Evolutionary conservation across 2,797 vertebrate species (phyloP).

Genomic region (Lacerta viridis): DNA sequence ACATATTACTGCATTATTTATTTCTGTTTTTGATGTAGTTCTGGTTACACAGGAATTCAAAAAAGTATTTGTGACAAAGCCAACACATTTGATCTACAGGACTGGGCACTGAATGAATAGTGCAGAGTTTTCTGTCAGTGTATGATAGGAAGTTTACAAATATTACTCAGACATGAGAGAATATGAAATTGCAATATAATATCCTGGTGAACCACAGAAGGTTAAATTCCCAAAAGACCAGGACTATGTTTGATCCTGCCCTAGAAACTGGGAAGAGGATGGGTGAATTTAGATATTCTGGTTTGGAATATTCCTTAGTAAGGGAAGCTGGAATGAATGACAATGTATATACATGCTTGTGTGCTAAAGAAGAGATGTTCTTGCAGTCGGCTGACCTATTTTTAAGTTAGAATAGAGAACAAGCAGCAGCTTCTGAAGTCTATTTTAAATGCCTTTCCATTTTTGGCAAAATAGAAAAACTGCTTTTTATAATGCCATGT

Average conservation of each 20-base stretch:
- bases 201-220: background rate
- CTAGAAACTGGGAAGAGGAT: background rate
- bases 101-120: background rate
- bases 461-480: background rate
- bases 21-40: background rate
- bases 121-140: background rate
- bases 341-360: background rate
- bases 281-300: background rate
- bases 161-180: background rate
- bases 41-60: background rate
- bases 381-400: background rate
- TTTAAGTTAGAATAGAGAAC: slow-evolving; percentile 15
- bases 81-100: background rate
- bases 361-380: background rate
- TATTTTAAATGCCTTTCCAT: background rate
- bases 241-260: background rate
- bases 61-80: background rate
- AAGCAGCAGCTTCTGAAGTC: background rate
- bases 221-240: background rate
- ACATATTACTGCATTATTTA: background rate
- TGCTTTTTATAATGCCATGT: slow-evolving; percentile 16
- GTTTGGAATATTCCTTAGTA: background rate
- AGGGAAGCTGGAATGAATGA: background rate
- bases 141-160: slow-evolving; percentile 6
- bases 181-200: slow-evolving; percentile 11